phyloP scores from a whole-genome alignment of 2,797 vertebrate species.

The Ctenochaetus hawaiiensis region DNA sequence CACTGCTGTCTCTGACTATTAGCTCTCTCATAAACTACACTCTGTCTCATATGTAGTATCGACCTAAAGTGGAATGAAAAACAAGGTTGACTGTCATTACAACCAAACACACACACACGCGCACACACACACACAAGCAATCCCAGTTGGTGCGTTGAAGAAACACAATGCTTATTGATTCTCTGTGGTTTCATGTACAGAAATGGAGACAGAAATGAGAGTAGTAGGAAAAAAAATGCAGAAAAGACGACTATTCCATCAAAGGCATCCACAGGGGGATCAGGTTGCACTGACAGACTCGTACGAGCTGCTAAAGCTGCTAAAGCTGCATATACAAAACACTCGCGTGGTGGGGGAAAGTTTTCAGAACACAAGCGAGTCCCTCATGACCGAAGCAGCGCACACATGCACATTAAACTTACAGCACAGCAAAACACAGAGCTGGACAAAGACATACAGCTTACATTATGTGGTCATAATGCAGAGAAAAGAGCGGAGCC shows the following conservation, averaged over 20 bases:
- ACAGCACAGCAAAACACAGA: conserved; percentile 9
- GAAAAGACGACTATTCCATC: conserved; percentile 50
- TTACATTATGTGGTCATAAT: background rate
- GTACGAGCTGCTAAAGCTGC: conserved; percentile 16
- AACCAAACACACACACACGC: conserved; percentile 36
- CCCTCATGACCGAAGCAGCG: conserved; percentile 6
- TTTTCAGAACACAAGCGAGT: conserved; percentile 20
- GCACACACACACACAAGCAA: conserved; percentile 13
- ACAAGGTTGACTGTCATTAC: conserved; percentile 60
- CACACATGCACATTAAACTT: conserved; percentile 1
- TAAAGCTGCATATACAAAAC: conserved; percentile 43
- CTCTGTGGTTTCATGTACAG: conserved; percentile 51
- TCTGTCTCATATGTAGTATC: conserved; percentile 61
- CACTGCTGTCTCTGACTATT: conserved; percentile 62
- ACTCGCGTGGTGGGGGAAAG: background rate
- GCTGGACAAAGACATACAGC: conserved; percentile 20
- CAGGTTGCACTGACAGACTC: conserved; percentile 30
- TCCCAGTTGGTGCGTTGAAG: conserved; percentile 31
- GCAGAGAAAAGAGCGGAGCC: background rate
- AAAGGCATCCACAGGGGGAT: conserved; percentile 46
- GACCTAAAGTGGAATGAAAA: conserved; percentile 63
- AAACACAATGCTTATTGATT: conserved; percentile 68
- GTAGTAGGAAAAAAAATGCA: conserved; percentile 29
- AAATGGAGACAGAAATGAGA: conserved; percentile 56
- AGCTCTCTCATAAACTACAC: conserved; percentile 62